A percentile compares a stretch with the other conserved stretches of the same genome.
phyloP scores from a whole-genome alignment of 2,797 vertebrate genomes.

The Squalus acanthias region DNA sequence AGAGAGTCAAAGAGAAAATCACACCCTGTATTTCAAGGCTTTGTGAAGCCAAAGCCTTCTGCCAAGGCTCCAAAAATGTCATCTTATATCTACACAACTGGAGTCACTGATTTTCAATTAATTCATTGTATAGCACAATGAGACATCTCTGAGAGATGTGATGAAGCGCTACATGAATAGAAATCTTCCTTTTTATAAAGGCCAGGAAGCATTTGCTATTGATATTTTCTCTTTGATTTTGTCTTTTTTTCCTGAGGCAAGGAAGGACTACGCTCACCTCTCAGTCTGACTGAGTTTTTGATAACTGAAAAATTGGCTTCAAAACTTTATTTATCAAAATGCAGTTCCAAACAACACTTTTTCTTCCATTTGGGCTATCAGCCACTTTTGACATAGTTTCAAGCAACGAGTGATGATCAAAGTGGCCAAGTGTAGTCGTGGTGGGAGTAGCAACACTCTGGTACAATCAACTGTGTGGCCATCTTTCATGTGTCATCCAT shows the following conservation, averaged over 20 bases:
- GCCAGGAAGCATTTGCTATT: background rate
- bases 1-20: background rate
- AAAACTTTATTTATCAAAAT: too few relatives aligned
- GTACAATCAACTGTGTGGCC: background rate
- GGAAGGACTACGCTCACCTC: background rate
- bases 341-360: background rate
- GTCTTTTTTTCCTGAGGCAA: background rate
- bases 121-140: background rate
- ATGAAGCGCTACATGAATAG: background rate
- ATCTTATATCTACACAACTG: background rate
- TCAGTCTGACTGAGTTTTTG: background rate
- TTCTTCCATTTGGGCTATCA: background rate
- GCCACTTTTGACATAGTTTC: background rate
- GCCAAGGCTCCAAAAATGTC: background rate
- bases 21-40: background rate
- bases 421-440: background rate
- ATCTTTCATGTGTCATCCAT: background rate
- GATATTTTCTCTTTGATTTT: background rate
- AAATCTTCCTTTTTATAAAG: background rate
- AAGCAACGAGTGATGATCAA: background rate
- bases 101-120: background rate
- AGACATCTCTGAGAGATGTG: background rate
- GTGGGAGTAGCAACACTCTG: background rate
- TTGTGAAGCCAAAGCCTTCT: background rate
- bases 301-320: background rate